Evolutionary conservation across 2,888 invertebrate species (phyloP), one percentile per base, ranked within the genome.

Genomic region (Hypomecis atomaria): DNA sequence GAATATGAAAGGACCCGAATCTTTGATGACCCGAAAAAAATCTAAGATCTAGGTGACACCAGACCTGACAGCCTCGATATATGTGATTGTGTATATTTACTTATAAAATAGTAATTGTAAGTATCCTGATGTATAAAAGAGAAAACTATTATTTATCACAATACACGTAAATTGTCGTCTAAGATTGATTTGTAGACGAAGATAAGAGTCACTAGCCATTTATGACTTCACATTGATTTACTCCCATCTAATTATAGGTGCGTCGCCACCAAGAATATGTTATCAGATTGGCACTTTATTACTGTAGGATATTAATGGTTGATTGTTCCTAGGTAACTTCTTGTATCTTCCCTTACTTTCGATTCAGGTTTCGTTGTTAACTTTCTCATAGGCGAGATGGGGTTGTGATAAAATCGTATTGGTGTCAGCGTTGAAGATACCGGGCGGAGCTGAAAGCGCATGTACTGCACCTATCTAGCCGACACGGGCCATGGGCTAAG

Each of bases 301-400:
- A 58, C 59, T 36, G 53, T 49, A 6, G 65, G 59, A 40, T 66
- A 70, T 66, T 69, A 70, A 71, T 71, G 63, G 71, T 49, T 64
- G 62, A 71, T 71, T 70, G 71, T 71, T 71, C 55, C 64, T 55
- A 56, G 57, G 61, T 65, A 63, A 66, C 69, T 52, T 66, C 66
- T 52, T 23, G 40, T 40, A 52, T 52, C 38, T 54, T 65, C 65
- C 45, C 33, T 58, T 62, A 57, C 68, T 71, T 70, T 73, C 81
- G 78, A 76, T 79, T 75, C 81, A 70, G 78, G 80, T 80, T 81
- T 78, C 78, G 83, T 85, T 86, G 83, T 85, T 85, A 85, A 87
- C 91, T 92, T 91, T 92, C 92, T 85, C 90, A 87, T 85, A 86
- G 82, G 85, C 82, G 75, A 90, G 91, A 91, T 91, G 84, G 82